Base-by-base conservation (phyloP, 2,888 invertebrate species). In the Drosophila percnosoma region DNA sequence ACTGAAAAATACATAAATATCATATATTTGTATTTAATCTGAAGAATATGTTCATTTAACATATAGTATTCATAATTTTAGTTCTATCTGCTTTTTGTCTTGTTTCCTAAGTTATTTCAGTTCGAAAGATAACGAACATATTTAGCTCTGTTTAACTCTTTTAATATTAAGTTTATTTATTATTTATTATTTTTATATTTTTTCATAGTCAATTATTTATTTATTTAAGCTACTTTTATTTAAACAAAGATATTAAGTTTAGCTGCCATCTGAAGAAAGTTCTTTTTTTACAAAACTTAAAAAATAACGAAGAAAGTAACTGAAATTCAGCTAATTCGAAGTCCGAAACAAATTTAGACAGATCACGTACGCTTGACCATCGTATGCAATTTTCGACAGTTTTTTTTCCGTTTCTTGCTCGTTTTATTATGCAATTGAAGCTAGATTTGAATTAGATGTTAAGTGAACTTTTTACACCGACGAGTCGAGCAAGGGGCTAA, bases 391-490 rank as follows among this genome's bases (percentile, higher is more conserved):
- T 45, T 45, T 24, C 4, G 8, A 13, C 13, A 13, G 1, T 4
- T 7, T 15, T 15, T 15, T 21, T 1, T 31, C 8, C 8, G 21
- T 45, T 21, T 13, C 2, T 24, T 24, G 18, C 18, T 8, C 4
- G 4, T 24, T 45, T 45, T 45, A 24, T 45, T 45, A 4, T 45
- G 45, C 45, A 45, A 4, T 45, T 15, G 24, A 45, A 45, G 15
- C 24, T 4, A 15, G 24, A 24, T 53, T 53, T 33, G 52, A 31
- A 52, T 52, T n/a, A 52, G 31, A 52, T 8, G 52, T n/a, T n/a
- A 21, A 27, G n/a, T 52, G 52, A 31, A 53, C 21, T 33, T 33
- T 31, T 53, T 51, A 36, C 63, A 63, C 34, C 33, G 31, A 29
- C 13, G 42, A 48, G 42, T 34, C 21, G 8, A 13, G 21, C 15